Percentiles rank a stretch among this genome's conserved stretches.
Evolutionary conservation across 2,113 vertebrate genomes (phyloP).

Genomic region (Nothocercus julius): DNA sequence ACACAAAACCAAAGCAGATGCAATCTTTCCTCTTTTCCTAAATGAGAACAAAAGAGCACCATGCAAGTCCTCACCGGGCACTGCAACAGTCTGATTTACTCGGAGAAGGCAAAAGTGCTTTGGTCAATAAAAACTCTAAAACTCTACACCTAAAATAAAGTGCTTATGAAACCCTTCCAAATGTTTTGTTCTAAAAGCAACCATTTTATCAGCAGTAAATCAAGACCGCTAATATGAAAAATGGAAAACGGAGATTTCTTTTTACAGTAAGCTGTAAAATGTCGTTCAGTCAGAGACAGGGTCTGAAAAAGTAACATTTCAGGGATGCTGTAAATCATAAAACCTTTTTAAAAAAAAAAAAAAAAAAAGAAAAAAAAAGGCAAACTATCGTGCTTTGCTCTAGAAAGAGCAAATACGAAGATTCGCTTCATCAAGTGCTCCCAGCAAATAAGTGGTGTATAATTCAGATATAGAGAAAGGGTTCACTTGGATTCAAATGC

Average conservation of each 20-base stretch:
- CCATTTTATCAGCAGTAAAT: slow-evolving; percentile 60
- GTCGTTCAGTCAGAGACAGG: background rate
- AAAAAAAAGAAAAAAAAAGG: background rate
- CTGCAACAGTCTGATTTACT: background rate
- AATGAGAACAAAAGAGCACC: background rate
- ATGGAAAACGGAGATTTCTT: slow-evolving; percentile 40
- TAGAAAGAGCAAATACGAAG: background rate
- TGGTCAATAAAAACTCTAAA: slow-evolving; percentile 40
- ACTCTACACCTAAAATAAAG: slow-evolving; percentile 54
- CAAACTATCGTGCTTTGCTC: background rate
- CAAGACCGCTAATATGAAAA: slow-evolving; percentile 55
- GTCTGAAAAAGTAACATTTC: slow-evolving; percentile 17
- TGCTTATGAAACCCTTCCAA: slow-evolving; percentile 57
- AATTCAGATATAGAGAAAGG: background rate
- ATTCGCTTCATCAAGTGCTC: background rate
- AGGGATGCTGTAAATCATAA: slow-evolving; percentile 17
- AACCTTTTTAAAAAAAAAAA: background rate
- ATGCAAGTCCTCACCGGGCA: background rate
- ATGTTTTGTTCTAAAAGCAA: slow-evolving; percentile 55
- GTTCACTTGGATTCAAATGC: background rate
- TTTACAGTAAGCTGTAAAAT: slow-evolving; percentile 63
- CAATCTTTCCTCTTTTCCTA: background rate
- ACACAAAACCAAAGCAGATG: background rate
- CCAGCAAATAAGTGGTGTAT: background rate
- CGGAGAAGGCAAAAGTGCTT: slow-evolving; percentile 24